Evolutionary conservation across 2,888 invertebrate species (phyloP).

Genomic region (Campoletis raptor): DNA sequence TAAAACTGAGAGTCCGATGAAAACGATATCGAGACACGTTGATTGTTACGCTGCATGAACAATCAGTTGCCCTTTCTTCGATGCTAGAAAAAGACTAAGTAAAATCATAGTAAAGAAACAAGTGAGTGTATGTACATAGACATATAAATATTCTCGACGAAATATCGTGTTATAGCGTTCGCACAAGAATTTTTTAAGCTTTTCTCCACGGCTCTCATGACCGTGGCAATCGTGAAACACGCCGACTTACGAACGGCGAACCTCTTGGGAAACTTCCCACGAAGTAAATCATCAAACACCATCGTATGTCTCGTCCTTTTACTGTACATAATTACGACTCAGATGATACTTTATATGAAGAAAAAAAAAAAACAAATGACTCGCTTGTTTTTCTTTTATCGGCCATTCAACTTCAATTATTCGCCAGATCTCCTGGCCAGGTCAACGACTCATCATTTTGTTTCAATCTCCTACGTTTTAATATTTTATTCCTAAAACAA

Average conservation of each 20-base stretch:
- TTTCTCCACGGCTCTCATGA: conserved; percentile 49
- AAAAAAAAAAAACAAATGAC: conserved; percentile 25
- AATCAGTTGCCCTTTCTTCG: conserved; percentile 8
- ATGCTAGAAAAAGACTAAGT: neutral
- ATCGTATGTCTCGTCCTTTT: conserved; percentile 37
- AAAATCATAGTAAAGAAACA: neutral
- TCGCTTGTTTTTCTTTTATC: conserved; percentile 27
- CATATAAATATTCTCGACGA: neutral
- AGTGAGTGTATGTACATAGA: neutral
- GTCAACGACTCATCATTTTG: conserved; percentile 24
- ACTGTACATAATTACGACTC: conserved; percentile 46
- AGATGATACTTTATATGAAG: conserved; percentile 14
- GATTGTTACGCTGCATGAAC: conserved; percentile 31
- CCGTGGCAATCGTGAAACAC: conserved; percentile 58
- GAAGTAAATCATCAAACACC: conserved; percentile 62
- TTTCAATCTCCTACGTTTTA: neutral
- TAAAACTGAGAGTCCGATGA: conserved; percentile 71
- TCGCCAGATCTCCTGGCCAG: conserved; percentile 4
- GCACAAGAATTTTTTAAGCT: conserved; percentile 35
- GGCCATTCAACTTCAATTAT: conserved; percentile 41
- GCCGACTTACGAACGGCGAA: conserved; percentile 31
- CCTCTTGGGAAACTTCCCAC: conserved; percentile 76
- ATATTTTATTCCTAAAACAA: neutral
- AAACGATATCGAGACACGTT: conserved; percentile 65
- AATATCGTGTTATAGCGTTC: conserved; percentile 9